Base-by-base conservation (phyloP, 1,140 invertebrate genomes). In the Phymastichus coffea region DNA sequence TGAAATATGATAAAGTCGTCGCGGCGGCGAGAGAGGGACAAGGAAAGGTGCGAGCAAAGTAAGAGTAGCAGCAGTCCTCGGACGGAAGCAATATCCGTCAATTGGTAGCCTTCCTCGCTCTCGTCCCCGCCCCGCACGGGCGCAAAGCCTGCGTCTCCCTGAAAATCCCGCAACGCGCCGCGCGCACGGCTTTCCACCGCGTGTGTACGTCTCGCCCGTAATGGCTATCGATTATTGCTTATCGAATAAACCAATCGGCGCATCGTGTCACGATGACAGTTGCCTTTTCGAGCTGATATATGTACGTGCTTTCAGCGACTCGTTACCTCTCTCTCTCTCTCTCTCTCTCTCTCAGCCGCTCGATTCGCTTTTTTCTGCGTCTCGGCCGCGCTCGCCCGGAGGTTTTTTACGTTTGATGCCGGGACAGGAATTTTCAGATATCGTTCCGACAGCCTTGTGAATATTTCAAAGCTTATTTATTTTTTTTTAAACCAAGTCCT, bases 191-290 rank as follows among this genome's bases (percentile, higher is more conserved):
- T n/a, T n/a, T n/a, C n/a, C n/a, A n/a, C n/a, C n/a, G n/a, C n/a
- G 37, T 40, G 15, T 40, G 12, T 30, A 30, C 28, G 6, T 30
- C 28, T 6, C 28, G 40, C 12, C 43, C 33, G 63, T 66, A 67
- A 66, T 64, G 46, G 63, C 61, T 68, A 72, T 71, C 62, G 70
- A 67, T 69, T 66, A 69, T 64, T 64, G 66, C 62, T 72, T 73
- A 75, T 73, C 69, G 65, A 71, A 74, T 75, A 68, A 71, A 71
- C 63, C 70, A 68, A 74, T 74, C 66, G 69, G 48, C 65, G 66
- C 48, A 57, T 47, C 40, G 3, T 37, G 47, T 35, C 47, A 22
- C 51, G 51, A 28, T 43, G 51, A 43, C 40, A 17, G 30, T 55
- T 15, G 52, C 52, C 51, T 40, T 40, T 6, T 19, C 47, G 47